A percentile compares a stretch with the other conserved stretches of the same genome.
These are phyloP conservation scores for Eupsilia transversa DNA, from an alignment of 2,888 invertebrate genomes.

Conservation along the genomic window DNA sequence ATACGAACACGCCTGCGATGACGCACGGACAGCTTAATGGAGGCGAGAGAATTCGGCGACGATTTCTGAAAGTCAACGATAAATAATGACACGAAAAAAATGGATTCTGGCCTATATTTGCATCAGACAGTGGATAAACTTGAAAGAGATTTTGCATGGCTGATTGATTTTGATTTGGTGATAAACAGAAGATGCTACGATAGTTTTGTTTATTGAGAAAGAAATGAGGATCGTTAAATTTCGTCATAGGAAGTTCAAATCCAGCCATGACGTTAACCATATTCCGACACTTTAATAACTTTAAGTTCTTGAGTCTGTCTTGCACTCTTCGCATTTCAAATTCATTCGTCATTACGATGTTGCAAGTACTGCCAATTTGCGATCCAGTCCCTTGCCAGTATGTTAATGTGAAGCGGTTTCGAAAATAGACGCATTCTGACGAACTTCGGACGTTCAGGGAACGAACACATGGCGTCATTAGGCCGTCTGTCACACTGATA, in stretches of 20 bases:
- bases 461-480: constrained; percentile 73
- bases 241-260: not conserved
- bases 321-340: constrained; percentile 56
- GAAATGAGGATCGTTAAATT: not conserved
- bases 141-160: not conserved
- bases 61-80: constrained; percentile 42
- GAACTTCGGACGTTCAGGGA: constrained; percentile 59
- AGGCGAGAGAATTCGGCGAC: constrained; percentile 70
- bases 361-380: constrained; percentile 72
- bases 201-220: not conserved
- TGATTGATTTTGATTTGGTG: not conserved
- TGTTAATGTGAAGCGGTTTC: constrained; percentile 72
- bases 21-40: constrained; percentile 85
- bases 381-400: constrained; percentile 68
- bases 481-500: constrained; percentile 66
- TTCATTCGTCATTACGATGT: constrained; percentile 69
- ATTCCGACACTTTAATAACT: constrained; percentile 17
- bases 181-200: not conserved
- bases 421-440: constrained; percentile 70
- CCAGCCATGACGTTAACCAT: not conserved
- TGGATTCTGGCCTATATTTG: constrained; percentile 34
- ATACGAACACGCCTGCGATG: constrained; percentile 83
- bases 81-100: constrained; percentile 46
- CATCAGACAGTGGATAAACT: not conserved
- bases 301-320: constrained; percentile 29